phyloP scores from a whole-genome alignment of 2,888 invertebrate species.

The Tolmerus cingulatus region DNA sequence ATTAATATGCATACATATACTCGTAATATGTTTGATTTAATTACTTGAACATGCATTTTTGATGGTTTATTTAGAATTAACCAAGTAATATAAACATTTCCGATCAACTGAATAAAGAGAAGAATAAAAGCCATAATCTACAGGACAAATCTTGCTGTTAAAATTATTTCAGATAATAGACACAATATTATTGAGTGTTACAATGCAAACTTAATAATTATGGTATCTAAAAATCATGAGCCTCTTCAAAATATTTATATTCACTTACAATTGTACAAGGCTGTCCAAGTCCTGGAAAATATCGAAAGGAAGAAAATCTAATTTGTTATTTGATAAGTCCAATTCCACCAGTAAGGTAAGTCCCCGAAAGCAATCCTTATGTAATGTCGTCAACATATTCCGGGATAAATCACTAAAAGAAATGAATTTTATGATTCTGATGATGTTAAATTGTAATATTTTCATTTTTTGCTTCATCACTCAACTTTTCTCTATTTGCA shows the following conservation, averaged over 20 bases:
- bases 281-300: slow-evolving; percentile 69
- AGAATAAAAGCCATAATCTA: too few relatives aligned
- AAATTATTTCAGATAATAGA: background rate
- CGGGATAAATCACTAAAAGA: slow-evolving; percentile 71
- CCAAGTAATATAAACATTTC: too few relatives aligned
- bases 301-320: slow-evolving; percentile 70
- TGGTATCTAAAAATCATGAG: background rate
- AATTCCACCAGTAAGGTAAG: slow-evolving; percentile 68
- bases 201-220: background rate
- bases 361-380: slow-evolving; percentile 71
- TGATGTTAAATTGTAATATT: too few relatives aligned
- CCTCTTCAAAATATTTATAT: background rate
- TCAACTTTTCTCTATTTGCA: too few relatives aligned
- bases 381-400: slow-evolving; percentile 71
- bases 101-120: too few relatives aligned
- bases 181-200: background rate
- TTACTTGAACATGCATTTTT: too few relatives aligned
- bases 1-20: background rate
- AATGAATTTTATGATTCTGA: background rate
- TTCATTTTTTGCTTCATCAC: too few relatives aligned
- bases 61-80: too few relatives aligned
- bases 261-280: slow-evolving; percentile 68
- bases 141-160: background rate
- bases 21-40: background rate
- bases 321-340: slow-evolving; percentile 73